Base-by-base conservation (phyloP, 2,888 invertebrate species). In the Drosophila kanekoi region DNA sequence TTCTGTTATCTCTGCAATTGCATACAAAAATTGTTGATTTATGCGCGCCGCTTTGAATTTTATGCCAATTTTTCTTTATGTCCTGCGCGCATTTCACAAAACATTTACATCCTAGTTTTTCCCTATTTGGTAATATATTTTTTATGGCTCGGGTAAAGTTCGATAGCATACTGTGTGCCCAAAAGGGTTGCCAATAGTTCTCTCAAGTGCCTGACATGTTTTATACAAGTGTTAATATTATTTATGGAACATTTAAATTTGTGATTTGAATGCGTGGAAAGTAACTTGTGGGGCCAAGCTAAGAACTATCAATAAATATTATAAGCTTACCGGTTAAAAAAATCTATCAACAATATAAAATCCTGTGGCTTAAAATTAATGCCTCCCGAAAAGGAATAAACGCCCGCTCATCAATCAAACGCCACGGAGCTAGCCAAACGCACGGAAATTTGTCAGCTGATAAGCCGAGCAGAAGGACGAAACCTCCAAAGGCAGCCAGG, bases 381-480 rank as follows among this genome's bases (percentile, higher is more conserved):
- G 44, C 43, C 52, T 20, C 37, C 37, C 18, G 16, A 41, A 40
- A 20, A 40, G 43, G 20, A 38, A 41, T 61, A 51, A 66, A 70
- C 61, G 69, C 51, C 62, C 37, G 68, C 59, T 74, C 88, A 89
- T 89, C 88, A 86, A 89, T 89, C 85, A 89, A 88, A 75, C 61
- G 64, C 60, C 68, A 58, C 62, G 41, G 82, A 74, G 70, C 84
- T 79, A 72, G 43, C 41, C 77, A 44, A 63, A 53, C 51, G 53
- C 58, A 48, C 41, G 48, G 51, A 68, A 85, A 89, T 78, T 86
- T 85, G 79, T 89, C 85, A 89, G 78, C 73, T 78, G 76, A 72
- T 89, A 84, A 89, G 89, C 83, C 70, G 51, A 13, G n/a, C 40
- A 43, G 54, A 40, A 64, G 64, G 44, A 58, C 47, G 64, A 66